phyloP scores from a whole-genome alignment of 1,140 invertebrate species.

The Aporrectodea caliginosa region DNA sequence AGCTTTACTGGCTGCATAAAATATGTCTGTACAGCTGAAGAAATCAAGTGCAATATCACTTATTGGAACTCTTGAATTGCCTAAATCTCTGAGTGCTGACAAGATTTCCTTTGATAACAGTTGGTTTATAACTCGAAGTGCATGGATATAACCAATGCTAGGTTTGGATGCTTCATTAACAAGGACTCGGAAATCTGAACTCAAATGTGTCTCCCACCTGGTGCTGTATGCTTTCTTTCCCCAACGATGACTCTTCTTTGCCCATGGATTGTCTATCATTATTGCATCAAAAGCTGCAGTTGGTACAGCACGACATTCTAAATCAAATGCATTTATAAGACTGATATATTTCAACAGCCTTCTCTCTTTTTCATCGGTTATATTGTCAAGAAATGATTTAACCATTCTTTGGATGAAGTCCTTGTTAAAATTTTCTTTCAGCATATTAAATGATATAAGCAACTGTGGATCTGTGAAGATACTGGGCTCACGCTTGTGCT shows the following conservation, averaged over 20 bases:
- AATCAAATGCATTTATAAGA: conserved; percentile 38
- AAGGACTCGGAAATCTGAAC: conserved; percentile 34
- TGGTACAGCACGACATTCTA: conserved; percentile 34
- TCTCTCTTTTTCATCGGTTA: conserved; percentile 31
- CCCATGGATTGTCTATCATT: conserved; percentile 17
- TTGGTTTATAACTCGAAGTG: conserved; percentile 33
- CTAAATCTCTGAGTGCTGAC: conserved; percentile 23
- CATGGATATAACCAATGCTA: conserved; percentile 22
- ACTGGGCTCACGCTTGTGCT: conserved; percentile 30
- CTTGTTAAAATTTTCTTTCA: conserved; percentile 39
- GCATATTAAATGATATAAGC: conserved; percentile 40
- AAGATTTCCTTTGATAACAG: conserved; percentile 36
- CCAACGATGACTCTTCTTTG: background rate
- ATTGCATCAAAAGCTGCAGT: conserved; percentile 36
- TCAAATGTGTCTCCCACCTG: conserved; percentile 37
- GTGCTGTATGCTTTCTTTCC: background rate
- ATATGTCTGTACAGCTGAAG: conserved; percentile 15
- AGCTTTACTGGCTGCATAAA: conserved; percentile 9
- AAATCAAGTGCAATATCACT: conserved; percentile 34
- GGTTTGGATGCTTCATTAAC: conserved; percentile 34
- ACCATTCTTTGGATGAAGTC: conserved; percentile 37
- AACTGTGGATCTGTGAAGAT: conserved; percentile 35
- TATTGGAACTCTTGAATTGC: conserved; percentile 19
- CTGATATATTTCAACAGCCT: conserved; percentile 37
- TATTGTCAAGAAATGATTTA: conserved; percentile 33